phyloP scores from a whole-genome alignment of 2,888 invertebrate genomes.

The Noctua pronuba region DNA sequence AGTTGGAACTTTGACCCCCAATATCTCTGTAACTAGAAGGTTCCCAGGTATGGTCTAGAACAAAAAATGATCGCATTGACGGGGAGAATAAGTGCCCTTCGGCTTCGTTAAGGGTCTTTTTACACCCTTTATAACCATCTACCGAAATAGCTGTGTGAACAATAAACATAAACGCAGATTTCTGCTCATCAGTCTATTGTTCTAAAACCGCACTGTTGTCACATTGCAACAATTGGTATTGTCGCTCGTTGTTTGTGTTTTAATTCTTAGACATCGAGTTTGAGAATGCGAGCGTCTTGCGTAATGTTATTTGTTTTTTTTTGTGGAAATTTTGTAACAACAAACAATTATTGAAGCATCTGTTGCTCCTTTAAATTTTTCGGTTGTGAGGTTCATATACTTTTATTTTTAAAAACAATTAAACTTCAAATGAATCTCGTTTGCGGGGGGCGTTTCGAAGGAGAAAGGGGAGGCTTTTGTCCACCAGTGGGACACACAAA shows the following conservation, averaged over 20 bases:
- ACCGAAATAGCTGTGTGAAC: constrained; percentile 18
- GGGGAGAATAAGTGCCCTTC: too few relatives aligned
- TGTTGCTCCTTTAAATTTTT: too few relatives aligned
- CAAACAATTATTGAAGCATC: not conserved
- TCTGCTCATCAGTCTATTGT: constrained; percentile 54
- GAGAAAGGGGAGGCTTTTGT: too few relatives aligned
- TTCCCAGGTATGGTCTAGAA: too few relatives aligned
- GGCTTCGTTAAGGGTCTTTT: too few relatives aligned
- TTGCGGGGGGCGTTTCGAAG: too few relatives aligned
- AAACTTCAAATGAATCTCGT: too few relatives aligned
- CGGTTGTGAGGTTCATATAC: not conserved
- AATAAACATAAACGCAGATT: constrained; percentile 15
- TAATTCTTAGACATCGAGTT: constrained; percentile 59
- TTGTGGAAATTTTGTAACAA: not conserved
- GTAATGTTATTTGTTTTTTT: constrained; percentile 24
- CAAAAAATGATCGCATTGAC: too few relatives aligned
- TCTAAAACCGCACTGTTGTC: constrained; percentile 54
- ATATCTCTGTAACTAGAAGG: too few relatives aligned
- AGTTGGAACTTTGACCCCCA: too few relatives aligned
- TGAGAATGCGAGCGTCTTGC: constrained; percentile 38
- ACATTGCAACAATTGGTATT: constrained; percentile 67
- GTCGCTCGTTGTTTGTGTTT: constrained; percentile 62
- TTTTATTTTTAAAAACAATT: not conserved
- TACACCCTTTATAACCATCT: too few relatives aligned
- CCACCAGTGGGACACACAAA: too few relatives aligned